Base-by-base conservation (phyloP, 2,888 invertebrate genomes). In the Sminthurides aquaticus region DNA sequence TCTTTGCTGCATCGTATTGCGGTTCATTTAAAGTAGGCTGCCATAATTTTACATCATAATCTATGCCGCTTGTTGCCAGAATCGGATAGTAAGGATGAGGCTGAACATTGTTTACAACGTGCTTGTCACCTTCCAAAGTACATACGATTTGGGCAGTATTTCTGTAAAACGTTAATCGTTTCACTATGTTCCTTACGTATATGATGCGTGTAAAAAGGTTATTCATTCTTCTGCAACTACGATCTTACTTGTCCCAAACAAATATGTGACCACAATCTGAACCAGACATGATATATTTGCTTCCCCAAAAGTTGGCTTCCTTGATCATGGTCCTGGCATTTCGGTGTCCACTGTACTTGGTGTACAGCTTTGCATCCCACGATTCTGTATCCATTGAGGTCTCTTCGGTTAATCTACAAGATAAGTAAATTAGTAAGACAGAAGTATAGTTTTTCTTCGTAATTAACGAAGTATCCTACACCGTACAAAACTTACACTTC, bases 261-360 rank as follows among this genome's bases (percentile, higher is more conserved):
- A 91, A 91, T 18, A 91, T 87, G 76, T 91, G 90, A 0, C 91
- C 91, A 78, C 91, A 91, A 79, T 91, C 91, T 18, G 89, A 90
- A n/a, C 91, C 91, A 25, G 89, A 89, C 85, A 91, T 86, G 18
- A 91, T 85, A 79, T 84, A 88, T 74, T 87, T 81, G 74, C 86
- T 83, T 57, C 91, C 91, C 89, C 90, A 91, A 79, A 91, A 91
- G 66, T 86, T 86, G 2, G 90, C 87, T 78, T 91, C 90, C 78
- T 91, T 91, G 67, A 91, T 90, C 90, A 87, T 87, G 65, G 70
- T 49, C 85, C 85, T 83, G 5, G 90, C 87, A 80, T 91, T 91
- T 63, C 91, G 83, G 78, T 91, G 91, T 1, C 91, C 91, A 60
- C 81, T 83, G 77, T 84, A 91, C 75, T 86, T 86, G 3, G 22